Evolutionary conservation across 2,113 vertebrate species (phyloP), one percentile per base, ranked within the genome.

Genomic region (Globicephala melas): DNA sequence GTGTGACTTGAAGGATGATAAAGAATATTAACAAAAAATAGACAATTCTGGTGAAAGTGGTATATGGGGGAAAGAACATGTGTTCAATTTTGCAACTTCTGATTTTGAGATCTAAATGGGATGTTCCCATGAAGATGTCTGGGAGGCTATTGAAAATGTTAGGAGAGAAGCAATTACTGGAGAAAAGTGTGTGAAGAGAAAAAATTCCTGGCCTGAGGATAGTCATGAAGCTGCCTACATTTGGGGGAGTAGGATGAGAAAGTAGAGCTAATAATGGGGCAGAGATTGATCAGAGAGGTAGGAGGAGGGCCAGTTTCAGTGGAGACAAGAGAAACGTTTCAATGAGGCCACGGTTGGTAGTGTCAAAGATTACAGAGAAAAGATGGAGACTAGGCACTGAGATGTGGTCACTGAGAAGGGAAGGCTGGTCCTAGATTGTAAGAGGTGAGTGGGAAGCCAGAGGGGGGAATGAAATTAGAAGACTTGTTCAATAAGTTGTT

Each of bases 61-160:
- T 23, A 38, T 68, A n/a, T 36, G 20, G n/a, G 55, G n/a, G 8
- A 33, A 55, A 93, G 28, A 58, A 31, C 17, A n/a, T 76, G 28
- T 86, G 28, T 62, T 96, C 25, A 91, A n/a, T 13, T 93, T 94
- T 90, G 63, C 7, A 83, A n/a, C 41, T 76, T 28, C 8, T 92
- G 63, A 90, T 90, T 96, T 81, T 88, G 70, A 93, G 18, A 67
- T 94, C 9, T 60, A 89, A 97, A 87, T 68, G 63, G 13, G 6
- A 62, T 86, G 9, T 62, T 89, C 47, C 95, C 20, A 62, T 50
- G 44, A 94, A 84, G 36, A 74, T 36, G 8, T 55, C 26, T 92
- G 47, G 62, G 50, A 83, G 18, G 55, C 23, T 87, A 36, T 12
- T 82, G 33, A 31, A 38, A 96, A 63, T 55, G 20, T 70, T 83